Evolutionary conservation across 2,888 invertebrate genomes (phyloP).

Genomic region (Sabatieria punctata): DNA sequence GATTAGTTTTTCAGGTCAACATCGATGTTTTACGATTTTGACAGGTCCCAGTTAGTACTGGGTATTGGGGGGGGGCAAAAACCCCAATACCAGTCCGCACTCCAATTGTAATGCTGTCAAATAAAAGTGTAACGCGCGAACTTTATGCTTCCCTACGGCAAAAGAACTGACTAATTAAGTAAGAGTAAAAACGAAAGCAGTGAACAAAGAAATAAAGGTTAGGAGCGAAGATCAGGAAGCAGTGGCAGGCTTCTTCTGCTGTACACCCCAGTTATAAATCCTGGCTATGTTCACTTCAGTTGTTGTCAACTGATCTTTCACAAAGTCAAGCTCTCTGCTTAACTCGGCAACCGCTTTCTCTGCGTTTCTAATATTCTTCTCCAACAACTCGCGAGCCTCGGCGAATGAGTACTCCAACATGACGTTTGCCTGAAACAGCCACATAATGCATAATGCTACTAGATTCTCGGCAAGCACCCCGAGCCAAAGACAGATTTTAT

Average conservation of each 20-base stretch:
- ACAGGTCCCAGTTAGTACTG: no score
- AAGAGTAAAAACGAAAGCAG: no score
- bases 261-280: constrained; percentile 95
- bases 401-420: constrained; percentile 87
- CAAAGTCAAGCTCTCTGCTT: constrained; percentile 78
- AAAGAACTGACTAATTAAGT: no score
- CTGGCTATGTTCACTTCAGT: constrained; percentile 98
- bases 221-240: no score
- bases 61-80: no score
- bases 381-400: constrained; percentile 64
- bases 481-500: constrained; percentile 57
- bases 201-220: no score
- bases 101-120: no score
- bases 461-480: constrained; percentile 34
- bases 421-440: constrained; percentile 52
- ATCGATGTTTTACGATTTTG: no score
- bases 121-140: no score
- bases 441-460: not conserved
- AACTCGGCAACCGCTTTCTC: constrained; percentile 63
- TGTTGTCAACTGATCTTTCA: constrained; percentile 90
- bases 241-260: constrained; percentile 59
- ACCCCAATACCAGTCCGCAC: no score
- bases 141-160: no score
- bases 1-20: no score
- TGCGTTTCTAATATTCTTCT: constrained; percentile 56